Evolutionary conservation across 2,888 invertebrate genomes (phyloP).

Genomic region (Drosophila ustulata): DNA sequence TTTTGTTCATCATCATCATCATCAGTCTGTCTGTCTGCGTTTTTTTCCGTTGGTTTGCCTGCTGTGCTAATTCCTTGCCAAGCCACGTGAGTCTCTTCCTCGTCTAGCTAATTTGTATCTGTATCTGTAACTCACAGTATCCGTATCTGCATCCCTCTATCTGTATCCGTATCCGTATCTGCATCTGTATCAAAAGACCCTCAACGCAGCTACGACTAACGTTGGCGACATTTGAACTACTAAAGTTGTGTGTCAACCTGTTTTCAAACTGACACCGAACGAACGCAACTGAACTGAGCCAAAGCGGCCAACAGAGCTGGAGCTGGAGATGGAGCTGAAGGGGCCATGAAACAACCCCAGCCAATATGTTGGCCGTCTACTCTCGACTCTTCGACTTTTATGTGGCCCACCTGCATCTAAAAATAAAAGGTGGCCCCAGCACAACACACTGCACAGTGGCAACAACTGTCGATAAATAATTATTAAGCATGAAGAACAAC

Average conservation of each 20-base stretch:
- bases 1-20: conserved; percentile 2
- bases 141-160: conserved; percentile 5
- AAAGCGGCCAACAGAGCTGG: conserved; percentile 6
- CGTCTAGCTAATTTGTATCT: conserved; percentile 37
- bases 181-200: conserved; percentile 11
- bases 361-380: conserved; percentile 30
- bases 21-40: conserved; percentile 3
- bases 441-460: conserved; percentile 19
- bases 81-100: conserved; percentile 30
- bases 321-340: not conserved
- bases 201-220: conserved; percentile 15
- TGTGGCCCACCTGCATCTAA: conserved; percentile 52
- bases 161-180: conserved; percentile 10
- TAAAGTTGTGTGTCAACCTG: conserved; percentile 69
- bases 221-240: conserved; percentile 68
- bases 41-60: conserved; percentile 23
- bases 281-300: conserved; percentile 30
- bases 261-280: conserved; percentile 54
- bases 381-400: conserved; percentile 13
- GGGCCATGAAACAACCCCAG: conserved; percentile 3
- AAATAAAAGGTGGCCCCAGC: conserved; percentile 41
- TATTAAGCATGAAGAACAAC: not conserved
- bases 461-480: not conserved
- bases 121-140: not conserved
- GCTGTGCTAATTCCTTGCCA: conserved; percentile 33